Evolutionary conservation across 2,888 invertebrate genomes (phyloP), one percentile per base, ranked within the genome.

Genomic region (Melikaiella ostensackeni): DNA sequence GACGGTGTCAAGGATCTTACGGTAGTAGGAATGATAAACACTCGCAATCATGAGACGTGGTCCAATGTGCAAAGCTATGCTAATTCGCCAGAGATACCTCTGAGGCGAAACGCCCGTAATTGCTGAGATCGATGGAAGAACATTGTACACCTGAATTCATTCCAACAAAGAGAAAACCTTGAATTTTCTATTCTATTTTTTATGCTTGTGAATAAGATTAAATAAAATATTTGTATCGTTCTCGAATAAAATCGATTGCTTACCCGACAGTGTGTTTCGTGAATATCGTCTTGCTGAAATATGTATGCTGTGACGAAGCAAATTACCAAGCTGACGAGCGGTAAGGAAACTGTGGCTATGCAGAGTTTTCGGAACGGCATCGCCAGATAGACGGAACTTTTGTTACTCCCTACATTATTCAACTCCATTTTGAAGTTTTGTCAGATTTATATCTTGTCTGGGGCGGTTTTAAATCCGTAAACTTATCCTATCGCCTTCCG

Each of bases 81-180:
- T 96, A 88, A 97, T 95, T 87, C 98, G 94, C 98, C 98, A 98
- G 86, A 98, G 93, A 92, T 98, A 98, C 87, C 96, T 94, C 92
- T 98, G 97, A 35, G 98, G 98, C 89, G 97, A 96, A 85, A 98
- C 95, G 75, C 98, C 98, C 81, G 98, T 98, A 91, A 98, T 97
- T 84, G 98, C 97, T 94, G 98, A 98, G 93, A 98, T 98, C 87
- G 98, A 98, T 88, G 98, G 98, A 90, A 98, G 96, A 92, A 97
- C 95, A 92, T 98, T 98, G 92, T 97, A 97, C 77, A 98, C 98
- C 98, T 98, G 92, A 6, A 92, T 89, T 24, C 13, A 59, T 27
- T 27, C 4, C 13, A 59, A 16, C 0, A 59, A 55, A 55, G 55
- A 82, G 66, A 74, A 75, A 57, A 50, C n/a, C 3, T 21, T 19